phyloP scores from a whole-genome alignment of 2,888 invertebrate species.

The Sisyra nigra region DNA sequence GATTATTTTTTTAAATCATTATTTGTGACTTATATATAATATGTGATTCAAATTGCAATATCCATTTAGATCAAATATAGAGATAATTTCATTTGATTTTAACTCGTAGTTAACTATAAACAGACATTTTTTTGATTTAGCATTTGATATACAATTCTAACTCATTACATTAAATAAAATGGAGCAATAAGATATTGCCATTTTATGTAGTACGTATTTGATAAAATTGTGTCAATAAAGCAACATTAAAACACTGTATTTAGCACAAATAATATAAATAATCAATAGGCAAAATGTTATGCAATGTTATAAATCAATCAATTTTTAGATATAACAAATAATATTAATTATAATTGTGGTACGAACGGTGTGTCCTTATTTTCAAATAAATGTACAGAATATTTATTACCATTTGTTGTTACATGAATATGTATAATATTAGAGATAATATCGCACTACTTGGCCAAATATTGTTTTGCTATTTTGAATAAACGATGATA shows the following conservation, averaged over 20 bases:
- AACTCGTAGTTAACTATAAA: too few relatives aligned
- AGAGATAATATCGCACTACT: too few relatives aligned
- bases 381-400: conserved; percentile 2
- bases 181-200: too few relatives aligned
- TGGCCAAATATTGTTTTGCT: too few relatives aligned
- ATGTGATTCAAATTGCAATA: conserved; percentile 5
- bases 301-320: conserved; percentile 5
- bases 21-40: background rate
- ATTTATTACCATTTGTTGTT: conserved; percentile 3
- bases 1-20: conserved; percentile 2
- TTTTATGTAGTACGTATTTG: too few relatives aligned
- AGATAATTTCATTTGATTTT: too few relatives aligned
- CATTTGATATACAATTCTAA: too few relatives aligned
- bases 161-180: too few relatives aligned
- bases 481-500: too few relatives aligned
- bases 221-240: too few relatives aligned
- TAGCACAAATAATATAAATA: conserved; percentile 5
- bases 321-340: background rate
- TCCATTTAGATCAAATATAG: background rate
- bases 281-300: conserved; percentile 1
- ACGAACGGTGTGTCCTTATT: conserved; percentile 1
- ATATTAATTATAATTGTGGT: conserved; percentile 1
- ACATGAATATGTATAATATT: too few relatives aligned
- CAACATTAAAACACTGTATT: conserved; percentile 1
- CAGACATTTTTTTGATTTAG: too few relatives aligned